A percentile compares a stretch with the other conserved stretches of the same genome.
Evolutionary conservation across 2,888 invertebrate genomes (phyloP).

Genomic region (Lasioglossum malachurum): DNA sequence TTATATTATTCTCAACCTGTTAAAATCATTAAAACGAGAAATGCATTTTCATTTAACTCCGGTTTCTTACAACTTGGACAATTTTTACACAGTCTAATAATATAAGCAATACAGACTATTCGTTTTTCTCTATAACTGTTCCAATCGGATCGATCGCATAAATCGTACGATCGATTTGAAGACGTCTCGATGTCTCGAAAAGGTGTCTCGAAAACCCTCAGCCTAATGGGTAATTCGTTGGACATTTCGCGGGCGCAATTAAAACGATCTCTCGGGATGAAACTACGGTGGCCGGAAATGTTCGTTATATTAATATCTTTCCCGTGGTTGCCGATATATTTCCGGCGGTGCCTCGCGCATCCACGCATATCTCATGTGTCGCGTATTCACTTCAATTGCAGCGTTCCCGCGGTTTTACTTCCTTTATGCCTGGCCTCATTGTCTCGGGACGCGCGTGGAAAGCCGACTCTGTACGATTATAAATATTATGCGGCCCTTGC

Average conservation of each 20-base stretch:
- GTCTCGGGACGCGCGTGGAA: slow-evolving; percentile 51
- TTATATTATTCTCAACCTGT: not conserved
- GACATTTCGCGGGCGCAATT: slow-evolving; percentile 15
- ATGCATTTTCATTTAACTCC: not conserved
- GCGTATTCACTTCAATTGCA: slow-evolving; percentile 70
- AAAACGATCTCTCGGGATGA: not conserved
- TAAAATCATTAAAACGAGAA: not conserved
- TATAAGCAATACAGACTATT: not conserved
- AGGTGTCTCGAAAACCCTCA: not conserved
- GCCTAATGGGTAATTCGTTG: not conserved
- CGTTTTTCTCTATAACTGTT: not conserved
- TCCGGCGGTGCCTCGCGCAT: slow-evolving; percentile 43
- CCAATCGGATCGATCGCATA: not conserved
- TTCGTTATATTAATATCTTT: slow-evolving; percentile 46
- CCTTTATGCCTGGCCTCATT: slow-evolving; percentile 68
- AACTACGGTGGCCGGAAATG: not conserved
- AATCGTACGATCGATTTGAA: not conserved
- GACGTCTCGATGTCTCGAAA: not conserved
- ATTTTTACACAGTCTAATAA: not conserved
- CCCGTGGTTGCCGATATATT: slow-evolving; percentile 39
- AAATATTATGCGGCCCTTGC: slow-evolving; percentile 68
- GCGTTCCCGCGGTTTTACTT: slow-evolving; percentile 65
- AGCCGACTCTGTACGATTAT: slow-evolving; percentile 67
- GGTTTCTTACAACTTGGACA: not conserved
- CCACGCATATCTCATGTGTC: slow-evolving; percentile 61